Evolutionary conservation across 2,797 vertebrate genomes (phyloP).

Genomic region (Scarus forsteni): DNA sequence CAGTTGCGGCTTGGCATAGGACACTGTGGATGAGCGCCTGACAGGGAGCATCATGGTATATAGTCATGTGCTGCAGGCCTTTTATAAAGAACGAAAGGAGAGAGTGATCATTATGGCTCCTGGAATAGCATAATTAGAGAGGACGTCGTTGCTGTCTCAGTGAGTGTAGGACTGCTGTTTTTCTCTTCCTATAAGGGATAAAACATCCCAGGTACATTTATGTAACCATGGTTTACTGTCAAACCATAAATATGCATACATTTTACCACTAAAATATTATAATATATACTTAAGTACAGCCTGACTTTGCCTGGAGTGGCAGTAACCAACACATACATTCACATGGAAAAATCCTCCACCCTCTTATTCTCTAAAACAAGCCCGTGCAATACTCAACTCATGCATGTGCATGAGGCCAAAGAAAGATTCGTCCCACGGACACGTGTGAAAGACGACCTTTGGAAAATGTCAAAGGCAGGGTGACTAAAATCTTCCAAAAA

Average conservation of each 20-base stretch:
- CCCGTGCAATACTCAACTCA: no score
- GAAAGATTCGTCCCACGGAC: no score
- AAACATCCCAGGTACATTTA: conserved; percentile 45
- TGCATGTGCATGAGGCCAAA: no score
- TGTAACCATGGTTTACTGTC: conserved; percentile 17
- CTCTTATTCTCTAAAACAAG: no score
- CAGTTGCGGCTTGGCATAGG: conserved; percentile 69
- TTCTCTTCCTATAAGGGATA: conserved; percentile 38
- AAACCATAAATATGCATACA: neutral
- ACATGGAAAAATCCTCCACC: no score
- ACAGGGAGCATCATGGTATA: conserved; percentile 45
- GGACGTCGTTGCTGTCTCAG: conserved; percentile 34
- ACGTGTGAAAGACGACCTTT: no score
- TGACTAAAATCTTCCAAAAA: no score
- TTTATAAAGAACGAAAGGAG: conserved; percentile 71
- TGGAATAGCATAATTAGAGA: conserved; percentile 81
- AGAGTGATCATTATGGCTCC: conserved; percentile 76
- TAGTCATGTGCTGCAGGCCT: conserved; percentile 47
- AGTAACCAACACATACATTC: no score
- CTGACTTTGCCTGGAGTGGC: no score
- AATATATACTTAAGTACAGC: no score
- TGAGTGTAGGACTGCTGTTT: conserved; percentile 46
- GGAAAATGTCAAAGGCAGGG: no score
- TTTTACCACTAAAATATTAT: neutral
- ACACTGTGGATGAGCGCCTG: conserved; percentile 35